Evolutionary conservation across 1,140 invertebrate genomes (phyloP), one percentile per base, ranked within the genome.

Genomic region (Episyrphus balteatus): DNA sequence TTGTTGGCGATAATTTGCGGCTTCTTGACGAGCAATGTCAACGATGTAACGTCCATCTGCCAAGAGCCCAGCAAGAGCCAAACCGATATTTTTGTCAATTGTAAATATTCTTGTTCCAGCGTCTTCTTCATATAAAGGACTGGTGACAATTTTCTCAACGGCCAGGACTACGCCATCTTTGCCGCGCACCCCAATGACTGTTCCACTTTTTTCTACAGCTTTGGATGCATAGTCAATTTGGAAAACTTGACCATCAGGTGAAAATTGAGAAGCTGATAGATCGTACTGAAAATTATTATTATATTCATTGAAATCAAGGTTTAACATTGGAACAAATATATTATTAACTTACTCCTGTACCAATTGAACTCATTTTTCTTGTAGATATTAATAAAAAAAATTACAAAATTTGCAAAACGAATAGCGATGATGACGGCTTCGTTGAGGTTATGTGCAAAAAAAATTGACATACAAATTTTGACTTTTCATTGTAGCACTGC

Each of bases 221-320:
- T 99, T 99, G 44, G 90, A 86, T 19, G 97, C 97, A 75, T 99
- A 99, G 78, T 99, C 97, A 1, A 99, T 93, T 84, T 98, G 94
- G 74, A 98, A 98, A 42, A 98, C 93, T 59, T 93, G 74, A 13
- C 97, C 97, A 73, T 99, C 97, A 11, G 97, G 96, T 11, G 95
- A 99, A 76, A 99, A 99, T 76, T 99, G 97, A 14, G 97, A 98
- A 10, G 96, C 96, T 50, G 94, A 98, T 54, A 99, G 77, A 81
- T 99, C 97, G 70, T 98, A 98, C 89, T 94, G 68, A 19, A 69
- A 66, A 58, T 53, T 44, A 48, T 38, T 31, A 48, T 42, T 30
- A 38, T 47, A 49, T 33, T 30, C 15, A 34, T 33, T 37, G 14
- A 43, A 17, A n/a, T 14, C 26, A 18, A 1, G 11, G 2, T 33